phyloP scores from a whole-genome alignment of 1,140 invertebrate genomes.

The Portunus trituberculatus region DNA sequence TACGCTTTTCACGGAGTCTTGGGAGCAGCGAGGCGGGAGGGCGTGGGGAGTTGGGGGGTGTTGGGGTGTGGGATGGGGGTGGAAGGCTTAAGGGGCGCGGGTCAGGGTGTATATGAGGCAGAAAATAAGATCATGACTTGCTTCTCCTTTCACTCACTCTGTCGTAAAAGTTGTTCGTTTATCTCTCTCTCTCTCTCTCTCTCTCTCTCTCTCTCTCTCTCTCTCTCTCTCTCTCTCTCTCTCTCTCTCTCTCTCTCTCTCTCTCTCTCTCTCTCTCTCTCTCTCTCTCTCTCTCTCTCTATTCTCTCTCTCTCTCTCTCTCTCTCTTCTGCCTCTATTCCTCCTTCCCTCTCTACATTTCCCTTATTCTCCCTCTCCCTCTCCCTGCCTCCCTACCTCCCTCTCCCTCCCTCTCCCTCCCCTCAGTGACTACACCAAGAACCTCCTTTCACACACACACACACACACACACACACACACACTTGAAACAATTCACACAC shows the following conservation, averaged over 20 bases:
- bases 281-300: neutral
- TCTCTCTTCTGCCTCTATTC: neutral
- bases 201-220: neutral
- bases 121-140: slow-evolving; percentile 27
- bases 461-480: too few relatives aligned
- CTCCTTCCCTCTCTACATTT: neutral
- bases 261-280: neutral
- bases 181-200: neutral
- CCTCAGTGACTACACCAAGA: neutral
- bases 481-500: neutral
- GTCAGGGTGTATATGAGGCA: neutral
- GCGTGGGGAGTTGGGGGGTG: neutral
- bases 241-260: neutral
- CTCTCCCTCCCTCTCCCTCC: neutral
- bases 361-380: neutral
- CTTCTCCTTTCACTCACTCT: slow-evolving; percentile 16
- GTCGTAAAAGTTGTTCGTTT: neutral
- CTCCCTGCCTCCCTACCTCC: neutral
- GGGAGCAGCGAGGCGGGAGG: neutral
- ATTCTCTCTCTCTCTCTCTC: neutral
- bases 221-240: neutral
- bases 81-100: neutral
- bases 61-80: neutral
- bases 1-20: neutral
- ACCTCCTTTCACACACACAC: neutral